phyloP scores from a whole-genome alignment of 1,140 invertebrate species.

The Chrysomallon squamiferum region DNA sequence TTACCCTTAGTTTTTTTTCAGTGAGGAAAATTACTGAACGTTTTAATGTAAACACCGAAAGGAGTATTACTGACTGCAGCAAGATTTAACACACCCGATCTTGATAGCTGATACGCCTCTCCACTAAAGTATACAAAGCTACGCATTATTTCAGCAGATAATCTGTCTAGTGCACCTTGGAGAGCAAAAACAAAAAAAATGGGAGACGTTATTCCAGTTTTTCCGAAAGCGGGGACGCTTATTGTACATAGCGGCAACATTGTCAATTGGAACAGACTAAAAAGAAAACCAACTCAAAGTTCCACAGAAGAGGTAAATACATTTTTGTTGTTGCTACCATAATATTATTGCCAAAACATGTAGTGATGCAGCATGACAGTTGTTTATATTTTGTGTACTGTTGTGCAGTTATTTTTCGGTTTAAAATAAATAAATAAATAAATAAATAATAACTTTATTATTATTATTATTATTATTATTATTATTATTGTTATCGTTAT shows the following conservation, averaged over 20 bases:
- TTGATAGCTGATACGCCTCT: not conserved
- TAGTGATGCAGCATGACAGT: too few relatives aligned
- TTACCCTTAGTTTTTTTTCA: too few relatives aligned
- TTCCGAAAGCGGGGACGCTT: slow-evolving; percentile 54
- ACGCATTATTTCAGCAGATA: not conserved
- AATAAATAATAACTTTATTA: too few relatives aligned
- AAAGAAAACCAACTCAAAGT: slow-evolving; percentile 81
- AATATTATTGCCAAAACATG: not conserved
- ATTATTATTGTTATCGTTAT: too few relatives aligned
- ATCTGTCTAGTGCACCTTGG: not conserved
- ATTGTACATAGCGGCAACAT: slow-evolving; percentile 84
- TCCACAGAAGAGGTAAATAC: slow-evolving; percentile 79
- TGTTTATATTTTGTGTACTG: too few relatives aligned
- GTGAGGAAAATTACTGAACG: too few relatives aligned
- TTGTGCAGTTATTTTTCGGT: too few relatives aligned
- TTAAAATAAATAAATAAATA: too few relatives aligned
- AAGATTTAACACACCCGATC: not conserved
- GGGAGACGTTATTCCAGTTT: slow-evolving; percentile 49
- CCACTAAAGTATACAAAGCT: not conserved
- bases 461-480: too few relatives aligned
- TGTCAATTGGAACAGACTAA: slow-evolving; percentile 79
- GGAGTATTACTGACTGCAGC: too few relatives aligned
- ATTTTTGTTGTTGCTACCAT: slow-evolving; percentile 26
- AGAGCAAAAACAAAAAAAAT: slow-evolving; percentile 24
- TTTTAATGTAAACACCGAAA: too few relatives aligned